Evolutionary conservation across 1,140 invertebrate genomes (phyloP).

Genomic region (Zaprionus davidi): DNA sequence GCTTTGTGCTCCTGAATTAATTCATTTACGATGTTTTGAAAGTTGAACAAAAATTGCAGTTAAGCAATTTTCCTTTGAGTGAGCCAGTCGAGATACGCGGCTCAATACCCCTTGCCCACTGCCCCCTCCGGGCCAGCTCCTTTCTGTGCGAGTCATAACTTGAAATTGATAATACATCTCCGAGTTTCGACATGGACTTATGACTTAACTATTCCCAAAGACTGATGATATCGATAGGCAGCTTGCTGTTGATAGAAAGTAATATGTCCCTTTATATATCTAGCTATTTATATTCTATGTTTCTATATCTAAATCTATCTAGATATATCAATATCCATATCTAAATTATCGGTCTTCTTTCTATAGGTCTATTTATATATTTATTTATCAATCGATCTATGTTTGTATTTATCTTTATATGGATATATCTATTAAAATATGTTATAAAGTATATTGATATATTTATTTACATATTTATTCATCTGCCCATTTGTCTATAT

Average conservation of each 20-base stretch:
- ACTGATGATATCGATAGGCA: background rate
- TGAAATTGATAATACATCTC: background rate
- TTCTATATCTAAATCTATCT: background rate
- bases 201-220: background rate
- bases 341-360: no score
- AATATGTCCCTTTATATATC: background rate
- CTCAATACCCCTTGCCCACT: background rate
- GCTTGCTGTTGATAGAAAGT: no score
- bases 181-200: no score
- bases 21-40: constrained; percentile 64
- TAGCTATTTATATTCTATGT: background rate
- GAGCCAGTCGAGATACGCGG: background rate
- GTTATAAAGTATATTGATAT: no score
- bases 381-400: no score
- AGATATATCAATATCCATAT: no score
- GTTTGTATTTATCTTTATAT: no score
- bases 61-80: constrained; percentile 65
- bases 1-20: constrained; percentile 55
- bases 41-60: constrained; percentile 55
- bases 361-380: no score
- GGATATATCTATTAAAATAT: no score
- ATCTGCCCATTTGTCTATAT: background rate
- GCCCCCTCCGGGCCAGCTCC: background rate
- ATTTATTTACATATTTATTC: no score
- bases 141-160: background rate